Evolutionary conservation across 2,888 invertebrate species (phyloP).

Genomic region (Melanargia galathea): DNA sequence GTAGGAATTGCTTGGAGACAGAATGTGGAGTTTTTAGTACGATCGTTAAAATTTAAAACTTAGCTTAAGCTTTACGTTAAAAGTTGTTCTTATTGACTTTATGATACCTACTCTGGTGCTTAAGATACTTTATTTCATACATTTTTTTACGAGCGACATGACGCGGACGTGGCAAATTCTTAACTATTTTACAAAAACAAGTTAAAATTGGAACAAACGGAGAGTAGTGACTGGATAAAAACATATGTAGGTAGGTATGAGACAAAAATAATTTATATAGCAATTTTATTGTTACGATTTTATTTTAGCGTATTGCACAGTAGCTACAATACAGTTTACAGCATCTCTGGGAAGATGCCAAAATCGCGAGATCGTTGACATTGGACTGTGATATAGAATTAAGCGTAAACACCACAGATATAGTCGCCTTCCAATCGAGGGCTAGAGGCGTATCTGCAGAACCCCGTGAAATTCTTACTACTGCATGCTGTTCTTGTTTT

Average conservation of each 20-base stretch:
- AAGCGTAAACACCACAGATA: not conserved
- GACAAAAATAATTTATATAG: not conserved
- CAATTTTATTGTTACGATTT: not conserved
- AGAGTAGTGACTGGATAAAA: not conserved
- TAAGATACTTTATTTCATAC: too few relatives aligned
- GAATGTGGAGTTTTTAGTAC: too few relatives aligned
- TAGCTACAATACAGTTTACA: not conserved
- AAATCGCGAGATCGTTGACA: slow-evolving; percentile 9
- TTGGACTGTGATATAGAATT: not conserved
- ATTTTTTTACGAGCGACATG: too few relatives aligned
- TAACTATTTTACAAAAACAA: not conserved
- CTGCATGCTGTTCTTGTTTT: too few relatives aligned
- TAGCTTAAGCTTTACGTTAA: too few relatives aligned
- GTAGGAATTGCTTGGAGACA: too few relatives aligned
- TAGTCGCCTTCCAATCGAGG: not conserved
- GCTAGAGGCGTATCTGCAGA: too few relatives aligned
- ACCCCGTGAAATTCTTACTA: too few relatives aligned
- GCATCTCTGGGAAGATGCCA: slow-evolving; percentile 2
- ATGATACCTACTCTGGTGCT: too few relatives aligned
- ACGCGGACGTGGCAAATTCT: not conserved
- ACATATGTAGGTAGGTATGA: not conserved
- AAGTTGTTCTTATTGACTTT: too few relatives aligned
- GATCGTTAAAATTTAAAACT: too few relatives aligned
- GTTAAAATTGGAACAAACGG: slow-evolving; percentile 7
- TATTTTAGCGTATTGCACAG: not conserved